A percentile compares a stretch with the other conserved stretches of the same genome.
phyloP scores from a whole-genome alignment of 2,113 vertebrate species.

The Vulpes vulpes region DNA sequence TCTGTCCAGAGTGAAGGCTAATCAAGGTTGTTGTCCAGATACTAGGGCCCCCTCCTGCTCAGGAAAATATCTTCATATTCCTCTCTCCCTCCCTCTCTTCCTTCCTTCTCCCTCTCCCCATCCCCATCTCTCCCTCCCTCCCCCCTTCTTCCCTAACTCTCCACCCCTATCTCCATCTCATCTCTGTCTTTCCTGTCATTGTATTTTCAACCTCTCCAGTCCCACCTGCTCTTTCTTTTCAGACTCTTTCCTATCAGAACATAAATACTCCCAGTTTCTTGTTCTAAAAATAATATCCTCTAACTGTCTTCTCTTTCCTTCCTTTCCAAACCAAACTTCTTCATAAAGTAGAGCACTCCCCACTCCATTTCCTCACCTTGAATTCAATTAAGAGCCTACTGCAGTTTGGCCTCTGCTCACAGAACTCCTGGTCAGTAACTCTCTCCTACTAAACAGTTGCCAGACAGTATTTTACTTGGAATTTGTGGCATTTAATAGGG shows the following conservation, averaged over 20 bases:
- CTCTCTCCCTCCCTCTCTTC: fast-evolving
- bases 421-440: background rate
- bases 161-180: background rate
- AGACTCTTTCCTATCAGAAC: background rate
- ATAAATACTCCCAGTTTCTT: background rate
- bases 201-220: background rate
- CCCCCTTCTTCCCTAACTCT: background rate
- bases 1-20: background rate
- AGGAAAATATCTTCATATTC: background rate
- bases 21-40: too few species aligned
- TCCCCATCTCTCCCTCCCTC: background rate
- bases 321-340: slow-evolving; percentile 42
- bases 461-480: background rate
- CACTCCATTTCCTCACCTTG: background rate
- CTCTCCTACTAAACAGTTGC: background rate
- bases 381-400: background rate
- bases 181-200: background rate
- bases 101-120: too few species aligned
- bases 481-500: background rate
- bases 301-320: background rate
- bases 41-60: background rate
- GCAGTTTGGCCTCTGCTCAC: background rate
- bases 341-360: background rate
- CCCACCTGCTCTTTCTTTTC: background rate
- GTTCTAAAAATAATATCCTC: slow-evolving; percentile 8